These are phyloP conservation scores for Trinorchestia longiramus DNA, from an alignment of 1,140 invertebrate species.

Conservation along the genomic window DNA sequence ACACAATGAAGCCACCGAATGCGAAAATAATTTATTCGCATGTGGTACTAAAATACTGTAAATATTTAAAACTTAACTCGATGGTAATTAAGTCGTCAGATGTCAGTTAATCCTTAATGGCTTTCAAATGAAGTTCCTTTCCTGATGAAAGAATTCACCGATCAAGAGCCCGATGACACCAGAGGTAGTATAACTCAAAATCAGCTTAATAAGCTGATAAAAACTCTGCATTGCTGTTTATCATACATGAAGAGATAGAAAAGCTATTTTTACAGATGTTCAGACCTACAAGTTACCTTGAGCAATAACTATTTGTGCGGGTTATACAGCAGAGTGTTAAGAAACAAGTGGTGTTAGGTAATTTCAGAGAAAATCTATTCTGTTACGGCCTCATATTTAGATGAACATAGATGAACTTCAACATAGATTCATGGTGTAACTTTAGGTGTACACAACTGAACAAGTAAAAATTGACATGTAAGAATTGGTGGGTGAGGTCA, in stretches of 20 bases:
- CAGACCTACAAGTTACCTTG: not conserved
- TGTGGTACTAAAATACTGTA: not conserved
- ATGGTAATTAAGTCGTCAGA: not conserved
- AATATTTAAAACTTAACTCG: not conserved
- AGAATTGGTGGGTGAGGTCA: not conserved
- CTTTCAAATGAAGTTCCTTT: not conserved
- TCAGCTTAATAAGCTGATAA: no score
- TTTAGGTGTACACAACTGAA: no score
- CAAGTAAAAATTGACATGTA: not conserved
- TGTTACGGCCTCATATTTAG: no score
- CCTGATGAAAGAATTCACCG: not conserved
- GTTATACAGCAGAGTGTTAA: not conserved
- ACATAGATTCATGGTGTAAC: no score
- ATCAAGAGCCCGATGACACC: not conserved
- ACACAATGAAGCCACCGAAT: not conserved
- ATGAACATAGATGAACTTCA: no score
- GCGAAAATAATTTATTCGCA: slow-evolving; percentile 9
- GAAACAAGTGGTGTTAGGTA: not conserved
- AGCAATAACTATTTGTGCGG: not conserved
- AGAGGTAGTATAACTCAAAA: not conserved
- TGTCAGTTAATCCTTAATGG: not conserved
- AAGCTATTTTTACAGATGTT: not conserved
- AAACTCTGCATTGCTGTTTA: no score
- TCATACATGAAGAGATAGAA: not conserved
- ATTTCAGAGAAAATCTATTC: not conserved